phyloP scores from a whole-genome alignment of 2,797 vertebrate species.

The Dendrocincla tyrannina region DNA sequence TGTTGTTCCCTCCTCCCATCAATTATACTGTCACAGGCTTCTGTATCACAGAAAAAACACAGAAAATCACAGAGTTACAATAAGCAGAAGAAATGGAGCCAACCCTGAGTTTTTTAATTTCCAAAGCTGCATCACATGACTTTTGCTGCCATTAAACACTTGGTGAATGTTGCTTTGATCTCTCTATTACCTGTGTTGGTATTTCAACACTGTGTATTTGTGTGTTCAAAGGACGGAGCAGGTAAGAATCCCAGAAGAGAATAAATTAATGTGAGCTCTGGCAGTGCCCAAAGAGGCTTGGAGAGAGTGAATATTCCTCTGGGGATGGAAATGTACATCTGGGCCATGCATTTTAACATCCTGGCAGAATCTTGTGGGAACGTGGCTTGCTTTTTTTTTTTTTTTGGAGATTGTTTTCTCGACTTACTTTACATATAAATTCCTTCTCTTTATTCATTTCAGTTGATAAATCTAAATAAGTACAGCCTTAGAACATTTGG shows the following conservation, averaged over 20 bases:
- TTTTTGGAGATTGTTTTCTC: neutral
- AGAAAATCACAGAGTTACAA: neutral
- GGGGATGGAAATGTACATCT: neutral
- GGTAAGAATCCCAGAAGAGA: neutral
- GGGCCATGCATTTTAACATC: neutral
- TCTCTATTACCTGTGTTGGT: neutral
- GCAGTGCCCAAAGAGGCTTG: neutral
- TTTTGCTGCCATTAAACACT: neutral
- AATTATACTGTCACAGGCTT: neutral
- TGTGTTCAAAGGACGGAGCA: neutral
- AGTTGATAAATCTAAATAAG: neutral
- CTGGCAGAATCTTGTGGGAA: neutral
- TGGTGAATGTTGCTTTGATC: fast-evolving
- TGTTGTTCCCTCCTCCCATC: neutral
- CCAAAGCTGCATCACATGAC: neutral
- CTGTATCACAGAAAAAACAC: neutral
- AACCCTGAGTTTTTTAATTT: neutral
- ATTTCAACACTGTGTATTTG: neutral
- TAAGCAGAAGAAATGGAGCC: neutral
- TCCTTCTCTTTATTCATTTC: neutral
- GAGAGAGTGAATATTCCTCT: neutral
- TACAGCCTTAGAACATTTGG: neutral
- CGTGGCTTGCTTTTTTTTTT: neutral
- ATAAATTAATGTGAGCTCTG: neutral
- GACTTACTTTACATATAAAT: neutral